Conservation (phyloP, 2,113 vertebrate species). For the Romanogobio albipinnatus region DNA sequence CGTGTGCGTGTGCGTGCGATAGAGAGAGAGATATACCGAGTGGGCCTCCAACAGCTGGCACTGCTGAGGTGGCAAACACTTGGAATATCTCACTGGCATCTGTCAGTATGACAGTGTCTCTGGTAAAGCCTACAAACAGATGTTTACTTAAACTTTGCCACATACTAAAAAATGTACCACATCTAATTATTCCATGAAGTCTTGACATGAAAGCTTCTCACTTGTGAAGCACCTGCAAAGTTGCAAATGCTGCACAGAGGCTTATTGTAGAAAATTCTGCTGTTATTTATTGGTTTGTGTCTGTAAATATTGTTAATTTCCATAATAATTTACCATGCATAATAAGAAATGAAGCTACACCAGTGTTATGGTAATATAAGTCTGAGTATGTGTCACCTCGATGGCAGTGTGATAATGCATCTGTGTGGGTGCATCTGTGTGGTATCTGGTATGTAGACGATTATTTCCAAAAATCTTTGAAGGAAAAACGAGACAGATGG, state of each 20-base stretch:
- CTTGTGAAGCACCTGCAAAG: not conserved
- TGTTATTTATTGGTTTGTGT: not conserved
- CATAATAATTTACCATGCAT: not conserved
- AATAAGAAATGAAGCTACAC: not conserved
- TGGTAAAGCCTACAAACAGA: slow-evolving; percentile 2
- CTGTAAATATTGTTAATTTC: not conserved
- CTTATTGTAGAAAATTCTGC: not conserved
- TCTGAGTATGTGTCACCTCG: not conserved
- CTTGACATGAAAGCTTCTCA: not conserved
- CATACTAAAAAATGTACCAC: not conserved
- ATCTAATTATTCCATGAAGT: not conserved
- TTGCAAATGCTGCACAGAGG: not conserved
- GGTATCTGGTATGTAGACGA: not conserved
- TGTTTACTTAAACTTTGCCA: slow-evolving; percentile 4
- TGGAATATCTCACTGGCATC: slow-evolving; percentile 6
- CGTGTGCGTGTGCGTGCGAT: too few species aligned
- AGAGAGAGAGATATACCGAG: not conserved
- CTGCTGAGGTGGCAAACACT: slow-evolving; percentile 5
- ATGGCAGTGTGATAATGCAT: not conserved
- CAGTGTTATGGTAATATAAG: not conserved
- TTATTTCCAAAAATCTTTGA: slow-evolving; percentile 28
- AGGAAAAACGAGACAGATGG: slow-evolving; percentile 12
- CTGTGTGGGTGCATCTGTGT: not conserved
- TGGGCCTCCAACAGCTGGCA: slow-evolving; percentile 31
- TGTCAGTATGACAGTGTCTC: slow-evolving; percentile 32